These are phyloP conservation scores for Rousettus madagascariensis DNA, from an alignment of 2,797 vertebrate species.

Conservation along the genomic window DNA sequence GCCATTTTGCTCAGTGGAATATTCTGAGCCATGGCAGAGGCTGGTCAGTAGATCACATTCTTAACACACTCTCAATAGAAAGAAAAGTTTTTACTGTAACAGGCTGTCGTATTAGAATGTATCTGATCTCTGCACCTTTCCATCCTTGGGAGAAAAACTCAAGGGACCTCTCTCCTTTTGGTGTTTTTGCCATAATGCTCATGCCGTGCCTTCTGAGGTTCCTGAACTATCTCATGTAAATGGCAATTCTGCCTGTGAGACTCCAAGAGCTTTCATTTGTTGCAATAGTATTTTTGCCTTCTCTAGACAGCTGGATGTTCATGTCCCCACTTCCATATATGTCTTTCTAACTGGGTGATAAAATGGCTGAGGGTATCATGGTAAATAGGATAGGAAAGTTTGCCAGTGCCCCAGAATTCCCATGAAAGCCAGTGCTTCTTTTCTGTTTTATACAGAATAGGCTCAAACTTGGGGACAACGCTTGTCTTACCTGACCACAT, in stretches of 20 bases:
- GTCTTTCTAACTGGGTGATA: background rate
- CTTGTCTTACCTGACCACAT: too few relatives aligned
- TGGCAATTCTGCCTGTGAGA: background rate
- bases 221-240: background rate
- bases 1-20: background rate
- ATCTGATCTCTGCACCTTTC: background rate
- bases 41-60: fast-evolving
- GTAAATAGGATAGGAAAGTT: too few relatives aligned
- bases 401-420: too few relatives aligned
- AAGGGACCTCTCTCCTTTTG: background rate
- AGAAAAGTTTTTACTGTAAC: background rate
- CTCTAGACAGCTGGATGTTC: background rate
- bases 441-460: too few relatives aligned
- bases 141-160: background rate
- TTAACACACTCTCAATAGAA: background rate
- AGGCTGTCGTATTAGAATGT: background rate
- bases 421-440: too few relatives aligned
- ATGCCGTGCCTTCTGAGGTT: background rate
- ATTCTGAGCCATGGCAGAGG: background rate
- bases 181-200: background rate
- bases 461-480: too few relatives aligned
- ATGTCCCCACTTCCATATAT: background rate
- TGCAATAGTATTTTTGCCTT: too few relatives aligned
- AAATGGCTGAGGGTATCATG: too few relatives aligned
- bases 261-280: too few relatives aligned